A percentile compares a stretch with the other conserved stretches of the same genome.
phyloP scores from a whole-genome alignment of 2,797 vertebrate genomes.

The Sylvia borin region DNA sequence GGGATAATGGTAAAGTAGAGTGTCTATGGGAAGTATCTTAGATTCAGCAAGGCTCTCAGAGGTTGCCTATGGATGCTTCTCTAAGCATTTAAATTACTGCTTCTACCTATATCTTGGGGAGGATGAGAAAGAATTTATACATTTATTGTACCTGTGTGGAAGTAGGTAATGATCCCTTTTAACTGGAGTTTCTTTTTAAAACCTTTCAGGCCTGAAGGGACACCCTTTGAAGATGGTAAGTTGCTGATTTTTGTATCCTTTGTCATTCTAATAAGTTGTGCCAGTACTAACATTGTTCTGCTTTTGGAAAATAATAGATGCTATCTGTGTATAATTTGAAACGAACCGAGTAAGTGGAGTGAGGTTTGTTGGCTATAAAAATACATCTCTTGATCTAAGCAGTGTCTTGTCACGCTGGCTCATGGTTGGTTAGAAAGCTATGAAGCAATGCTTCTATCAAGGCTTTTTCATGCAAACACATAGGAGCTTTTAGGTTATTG shows the following conservation, averaged over 20 bases:
- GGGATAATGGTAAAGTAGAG: neutral
- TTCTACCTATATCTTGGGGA: neutral
- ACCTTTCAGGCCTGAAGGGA: constrained; percentile 92
- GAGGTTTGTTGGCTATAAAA: neutral
- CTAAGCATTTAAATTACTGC: neutral
- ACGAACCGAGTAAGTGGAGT: neutral
- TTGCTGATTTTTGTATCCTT: constrained; percentile 3
- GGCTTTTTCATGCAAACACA: neutral
- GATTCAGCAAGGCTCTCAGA: neutral
- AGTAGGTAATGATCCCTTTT: neutral
- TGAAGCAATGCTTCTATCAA: rapidly evolving
- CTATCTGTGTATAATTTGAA: neutral
- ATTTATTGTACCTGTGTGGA: neutral
- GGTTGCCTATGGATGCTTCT: neutral
- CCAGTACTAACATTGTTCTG: neutral
- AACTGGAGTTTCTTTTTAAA: constrained; percentile 59
- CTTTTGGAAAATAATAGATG: neutral
- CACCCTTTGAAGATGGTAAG: constrained; percentile 99
- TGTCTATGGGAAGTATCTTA: neutral
- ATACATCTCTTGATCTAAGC: neutral
- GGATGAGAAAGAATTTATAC: neutral
- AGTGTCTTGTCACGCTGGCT: neutral
- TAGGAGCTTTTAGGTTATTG: neutral
- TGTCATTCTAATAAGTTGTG: neutral
- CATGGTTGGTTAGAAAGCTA: neutral